phyloP scores from a whole-genome alignment of 2,888 invertebrate species.

The Cheilosia grossa region DNA sequence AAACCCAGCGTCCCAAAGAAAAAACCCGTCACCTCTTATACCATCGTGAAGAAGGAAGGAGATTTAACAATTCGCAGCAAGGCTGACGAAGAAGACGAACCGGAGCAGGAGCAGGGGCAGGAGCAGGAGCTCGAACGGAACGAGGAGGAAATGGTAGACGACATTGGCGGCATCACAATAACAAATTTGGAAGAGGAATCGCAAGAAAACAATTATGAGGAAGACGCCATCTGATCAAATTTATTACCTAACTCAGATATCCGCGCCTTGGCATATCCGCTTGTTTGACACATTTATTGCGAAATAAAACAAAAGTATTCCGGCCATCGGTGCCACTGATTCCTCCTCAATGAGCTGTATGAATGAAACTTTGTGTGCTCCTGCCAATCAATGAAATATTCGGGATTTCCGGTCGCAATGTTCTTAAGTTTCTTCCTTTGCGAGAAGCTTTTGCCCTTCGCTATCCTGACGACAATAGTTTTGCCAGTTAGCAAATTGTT shows the following conservation, averaged over 20 bases:
- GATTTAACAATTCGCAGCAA: neutral
- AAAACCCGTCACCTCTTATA: neutral
- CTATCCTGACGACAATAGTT: slow-evolving; percentile 48
- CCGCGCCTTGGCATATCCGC: neutral
- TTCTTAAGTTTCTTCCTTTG: slow-evolving; percentile 4
- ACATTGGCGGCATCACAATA: slow-evolving; percentile 34
- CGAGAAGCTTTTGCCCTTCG: neutral
- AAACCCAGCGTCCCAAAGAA: slow-evolving; percentile 28
- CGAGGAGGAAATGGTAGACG: slow-evolving; percentile 30
- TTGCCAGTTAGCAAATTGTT: slow-evolving; percentile 61
- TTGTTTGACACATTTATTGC: slow-evolving; percentile 29
- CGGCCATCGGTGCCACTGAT: slow-evolving; percentile 19
- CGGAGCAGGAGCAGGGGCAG: neutral
- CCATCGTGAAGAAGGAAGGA: neutral
- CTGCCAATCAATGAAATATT: slow-evolving; percentile 42
- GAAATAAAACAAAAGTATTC: slow-evolving; percentile 35
- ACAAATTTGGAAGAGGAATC: slow-evolving; percentile 34
- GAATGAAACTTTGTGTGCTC: slow-evolving; percentile 10
- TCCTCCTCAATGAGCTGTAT: slow-evolving; percentile 34
- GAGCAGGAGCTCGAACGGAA: neutral
- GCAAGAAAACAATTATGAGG: slow-evolving; percentile 37
- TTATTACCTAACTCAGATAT: slow-evolving; percentile 1
- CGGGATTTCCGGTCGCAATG: slow-evolving; percentile 35
- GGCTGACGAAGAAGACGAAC: neutral
- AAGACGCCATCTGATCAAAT: slow-evolving; percentile 42